Base-by-base conservation (phyloP, 2,797 vertebrate genomes). In the Glyptemys insculpta region DNA sequence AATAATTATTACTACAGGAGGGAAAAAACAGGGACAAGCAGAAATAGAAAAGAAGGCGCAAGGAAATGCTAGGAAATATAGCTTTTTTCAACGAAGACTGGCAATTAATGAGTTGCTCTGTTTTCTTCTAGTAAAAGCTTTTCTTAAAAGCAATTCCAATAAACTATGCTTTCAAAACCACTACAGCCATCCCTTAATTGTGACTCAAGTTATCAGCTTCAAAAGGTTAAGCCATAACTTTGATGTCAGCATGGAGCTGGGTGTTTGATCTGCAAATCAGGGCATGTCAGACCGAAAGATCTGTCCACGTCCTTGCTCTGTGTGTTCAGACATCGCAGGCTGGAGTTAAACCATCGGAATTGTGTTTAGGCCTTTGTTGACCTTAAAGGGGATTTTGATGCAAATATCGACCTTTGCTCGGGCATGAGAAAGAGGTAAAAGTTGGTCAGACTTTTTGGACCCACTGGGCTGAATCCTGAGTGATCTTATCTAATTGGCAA, bases 321-420 rank as follows among this genome's bases (percentile, higher is more conserved):
- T 16, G 27, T 57, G 31, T 25, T 89, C 18, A 34, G 81, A 83
- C 16, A 4, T 1, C 14, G 14, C 44, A 49, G 44, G 25, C 44
- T 78, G 74, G 44, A 49, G 74, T 31, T 31, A 31, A 62, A 44
- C 44, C 14, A 18, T 78, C 47, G 5, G 4, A 19, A 34, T 29
- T n/a, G 21, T 68, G 21, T 85, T 56, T 41, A 29, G 2, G 21
- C 11, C 23, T 94, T 88, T 92, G 59, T 85, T 96, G 97, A 94
- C 91, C 91, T 97, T 91, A 86, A 86, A 89, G 56, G 4, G 79
- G 76, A 91, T 96, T 97, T 83, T 89, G 56, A 95, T 94, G 95
- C 91, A 95, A 97, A 97, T 97, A 56, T 80, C 82, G 88, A 94
- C 94, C 94, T 94, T 52, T 52, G 41, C 54, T 23, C 91, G 52